Conservation (phyloP, 2,113 vertebrate species). For the Neodon shergylaensis region DNA sequence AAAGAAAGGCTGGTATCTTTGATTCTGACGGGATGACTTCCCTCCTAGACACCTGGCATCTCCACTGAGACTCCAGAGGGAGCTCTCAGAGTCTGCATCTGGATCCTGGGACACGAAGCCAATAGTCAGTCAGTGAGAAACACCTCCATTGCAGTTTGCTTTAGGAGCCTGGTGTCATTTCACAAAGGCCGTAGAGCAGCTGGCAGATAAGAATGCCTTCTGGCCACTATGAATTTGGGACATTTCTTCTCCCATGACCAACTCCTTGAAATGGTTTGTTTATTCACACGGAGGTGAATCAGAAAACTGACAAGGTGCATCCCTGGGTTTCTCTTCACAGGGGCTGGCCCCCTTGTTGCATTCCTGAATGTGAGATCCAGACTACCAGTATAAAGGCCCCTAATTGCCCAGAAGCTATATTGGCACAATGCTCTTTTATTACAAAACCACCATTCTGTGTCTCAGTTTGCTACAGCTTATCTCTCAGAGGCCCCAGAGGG, state of each 20-base stretch:
- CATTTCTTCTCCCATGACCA: background rate
- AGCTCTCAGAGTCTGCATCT: background rate
- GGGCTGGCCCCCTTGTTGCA: background rate
- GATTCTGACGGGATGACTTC: background rate
- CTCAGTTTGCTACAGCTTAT: background rate
- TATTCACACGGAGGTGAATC: background rate
- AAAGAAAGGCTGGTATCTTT: background rate
- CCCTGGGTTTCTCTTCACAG: background rate
- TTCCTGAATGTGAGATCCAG: background rate
- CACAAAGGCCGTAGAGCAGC: background rate
- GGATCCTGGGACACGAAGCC: background rate
- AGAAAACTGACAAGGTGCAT: background rate
- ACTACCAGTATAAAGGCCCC: background rate
- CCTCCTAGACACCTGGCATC: background rate
- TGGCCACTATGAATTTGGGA: background rate
- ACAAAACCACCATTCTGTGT: background rate
- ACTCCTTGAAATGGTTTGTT: slow-evolving; percentile 19
- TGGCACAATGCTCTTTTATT: background rate
- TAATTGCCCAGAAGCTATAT: background rate
- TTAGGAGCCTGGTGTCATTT: background rate
- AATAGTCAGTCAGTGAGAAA: background rate
- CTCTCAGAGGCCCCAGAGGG: background rate
- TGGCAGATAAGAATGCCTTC: slow-evolving; percentile 19
- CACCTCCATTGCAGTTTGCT: background rate
- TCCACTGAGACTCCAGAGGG: background rate